phyloP scores from a whole-genome alignment of 2,888 invertebrate species.

The Phalangium opilio region DNA sequence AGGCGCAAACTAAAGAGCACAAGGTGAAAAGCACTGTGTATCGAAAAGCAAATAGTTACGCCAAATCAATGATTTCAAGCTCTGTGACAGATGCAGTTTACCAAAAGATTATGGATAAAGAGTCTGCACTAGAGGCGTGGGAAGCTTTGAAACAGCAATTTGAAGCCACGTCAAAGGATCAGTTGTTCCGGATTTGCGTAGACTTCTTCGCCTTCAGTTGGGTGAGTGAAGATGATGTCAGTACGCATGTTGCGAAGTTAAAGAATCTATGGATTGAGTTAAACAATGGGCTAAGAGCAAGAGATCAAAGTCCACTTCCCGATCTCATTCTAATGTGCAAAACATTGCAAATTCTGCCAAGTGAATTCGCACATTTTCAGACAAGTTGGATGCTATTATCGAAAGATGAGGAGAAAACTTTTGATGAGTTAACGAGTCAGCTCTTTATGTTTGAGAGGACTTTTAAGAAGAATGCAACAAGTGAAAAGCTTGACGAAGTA shows the following conservation, averaged over 20 bases:
- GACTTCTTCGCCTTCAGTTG: slow-evolving; percentile 10
- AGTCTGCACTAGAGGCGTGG: slow-evolving; percentile 2
- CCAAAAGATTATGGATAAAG: slow-evolving; percentile 6
- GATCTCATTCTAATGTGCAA: neutral
- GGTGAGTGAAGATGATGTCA: neutral
- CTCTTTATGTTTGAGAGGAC: slow-evolving; percentile 6
- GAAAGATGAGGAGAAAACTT: slow-evolving; percentile 7
- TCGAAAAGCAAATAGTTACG: no score
- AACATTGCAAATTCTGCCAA: neutral
- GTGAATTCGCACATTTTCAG: slow-evolving; percentile 6
- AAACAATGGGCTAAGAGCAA: slow-evolving; percentile 4
- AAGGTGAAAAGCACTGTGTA: no score
- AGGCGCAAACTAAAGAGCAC: no score
- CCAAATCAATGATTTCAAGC: no score
- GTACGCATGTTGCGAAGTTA: slow-evolving; percentile 7
- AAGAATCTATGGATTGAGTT: slow-evolving; percentile 9
- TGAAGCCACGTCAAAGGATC: slow-evolving; percentile 7
- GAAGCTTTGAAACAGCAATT: neutral
- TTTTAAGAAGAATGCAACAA: neutral
- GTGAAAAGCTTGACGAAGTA: neutral
- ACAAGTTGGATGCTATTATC: slow-evolving; percentile 1
- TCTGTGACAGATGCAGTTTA: slow-evolving; percentile 3
- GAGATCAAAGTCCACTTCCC: slow-evolving; percentile 1
- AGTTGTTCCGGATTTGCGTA: slow-evolving; percentile 9
- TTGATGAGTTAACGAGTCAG: slow-evolving; percentile 5